Base-by-base conservation (phyloP, 2,797 vertebrate species). In the Gambusia yucatana region DNA sequence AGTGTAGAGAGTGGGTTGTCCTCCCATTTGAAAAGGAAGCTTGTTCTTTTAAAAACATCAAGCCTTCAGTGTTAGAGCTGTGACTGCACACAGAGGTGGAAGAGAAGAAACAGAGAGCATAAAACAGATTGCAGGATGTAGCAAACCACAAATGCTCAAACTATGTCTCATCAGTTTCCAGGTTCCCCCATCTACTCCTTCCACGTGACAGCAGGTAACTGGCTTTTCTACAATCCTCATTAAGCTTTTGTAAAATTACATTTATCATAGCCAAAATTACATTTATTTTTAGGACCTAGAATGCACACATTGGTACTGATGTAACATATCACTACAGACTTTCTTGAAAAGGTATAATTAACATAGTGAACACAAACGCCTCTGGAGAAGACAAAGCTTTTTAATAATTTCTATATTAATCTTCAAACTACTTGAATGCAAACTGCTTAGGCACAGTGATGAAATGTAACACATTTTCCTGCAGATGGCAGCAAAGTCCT, bases 401-500 rank as follows among this genome's bases (percentile, higher is more conserved):
- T 87, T 76, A 82, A 84, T 75, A 73, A 70, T 84, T 90, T 78
- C 69, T 55, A 50, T 43, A 72, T 75, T 85, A 74, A 88, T 86
- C 83, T 82, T 70, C 74, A 50, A 81, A 82, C 72, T 82, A 86
- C 91, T 77, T 87, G 67, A 88, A 86, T 25, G 55, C 48, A 85
- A 88, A 73, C 72, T 67, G 33, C 44, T 87, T 39, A 73, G 33
- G 30, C 46, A 46, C 1, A 10, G 25, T 44, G 46, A 22, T 80
- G 65, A 71, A 39, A n/a, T 85, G 17, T 5, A 39, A 0, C 0
- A 1, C 6, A 0, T 11, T 22, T 0, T 77, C 91, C 94, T 86
- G 84, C 84, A 94, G 94, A 87, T 87, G 90, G 91, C 92, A 94
- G 93, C 89, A 93, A 78, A 89, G 87, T 25, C 78, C 73, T 88